Conservation (phyloP, 2,797 vertebrate species). For the Phoxinus dragarum region DNA sequence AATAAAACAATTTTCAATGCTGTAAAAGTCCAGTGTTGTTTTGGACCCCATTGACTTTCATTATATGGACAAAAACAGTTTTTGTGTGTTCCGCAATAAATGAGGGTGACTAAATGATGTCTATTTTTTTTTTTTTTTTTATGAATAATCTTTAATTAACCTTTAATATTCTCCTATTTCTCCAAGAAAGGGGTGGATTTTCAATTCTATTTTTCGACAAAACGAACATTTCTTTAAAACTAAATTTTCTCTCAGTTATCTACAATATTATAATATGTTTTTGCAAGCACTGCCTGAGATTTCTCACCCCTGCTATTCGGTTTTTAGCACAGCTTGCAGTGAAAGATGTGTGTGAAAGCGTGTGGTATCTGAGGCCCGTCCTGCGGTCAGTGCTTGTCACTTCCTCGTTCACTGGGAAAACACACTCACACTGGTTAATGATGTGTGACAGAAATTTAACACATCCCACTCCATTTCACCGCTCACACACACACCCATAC, state of each 20-base stretch:
- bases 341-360: constrained; percentile 10
- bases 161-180: background rate
- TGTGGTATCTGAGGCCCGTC: constrained; percentile 33
- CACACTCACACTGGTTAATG: constrained; percentile 48
- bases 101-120: background rate
- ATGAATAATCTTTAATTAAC: background rate
- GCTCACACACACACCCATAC: background rate
- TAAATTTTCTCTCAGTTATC: background rate
- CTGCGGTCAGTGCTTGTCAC: constrained; percentile 35
- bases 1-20: background rate
- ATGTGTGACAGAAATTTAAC: constrained; percentile 44
- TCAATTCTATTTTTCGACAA: background rate
- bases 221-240: background rate
- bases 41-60: background rate
- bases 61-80: background rate
- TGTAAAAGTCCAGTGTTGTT: background rate
- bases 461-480: constrained; percentile 41
- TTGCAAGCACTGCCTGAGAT: background rate
- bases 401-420: constrained; percentile 36
- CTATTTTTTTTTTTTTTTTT: background rate
- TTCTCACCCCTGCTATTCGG: constrained; percentile 5
- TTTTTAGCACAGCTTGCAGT: constrained; percentile 19
- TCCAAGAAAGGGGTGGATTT: background rate
- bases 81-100: background rate
- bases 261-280: background rate